These are phyloP conservation scores for Drosophila ohnishii DNA, from an alignment of 1,140 invertebrate genomes.

Conservation along the genomic window DNA sequence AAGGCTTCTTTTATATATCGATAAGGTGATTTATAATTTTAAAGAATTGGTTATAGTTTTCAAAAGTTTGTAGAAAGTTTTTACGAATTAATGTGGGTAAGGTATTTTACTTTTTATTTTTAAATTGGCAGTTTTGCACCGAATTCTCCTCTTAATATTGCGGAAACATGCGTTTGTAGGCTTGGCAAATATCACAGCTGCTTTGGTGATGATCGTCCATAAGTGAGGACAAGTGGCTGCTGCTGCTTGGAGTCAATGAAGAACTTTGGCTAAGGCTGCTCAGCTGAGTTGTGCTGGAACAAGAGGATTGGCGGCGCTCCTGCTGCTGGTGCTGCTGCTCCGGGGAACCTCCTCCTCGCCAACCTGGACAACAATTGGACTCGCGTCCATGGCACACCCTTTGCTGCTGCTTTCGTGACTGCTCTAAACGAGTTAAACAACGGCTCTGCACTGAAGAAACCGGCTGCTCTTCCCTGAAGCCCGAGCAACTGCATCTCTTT, in stretches of 20 bases:
- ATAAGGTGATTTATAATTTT: no score
- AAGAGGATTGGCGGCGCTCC: constrained; percentile 49
- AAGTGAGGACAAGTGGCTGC: constrained; percentile 25
- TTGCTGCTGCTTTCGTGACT: constrained; percentile 60
- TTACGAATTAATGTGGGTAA: no score
- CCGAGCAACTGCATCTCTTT: constrained; percentile 22
- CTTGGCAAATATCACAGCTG: constrained; percentile 64
- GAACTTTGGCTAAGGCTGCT: constrained; percentile 53
- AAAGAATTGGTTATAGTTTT: no score
- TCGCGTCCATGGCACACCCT: constrained; percentile 59
- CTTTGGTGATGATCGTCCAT: constrained; percentile 50
- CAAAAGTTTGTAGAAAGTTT: no score
- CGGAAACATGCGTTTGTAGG: constrained; percentile 53
- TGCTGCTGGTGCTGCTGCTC: constrained; percentile 3
- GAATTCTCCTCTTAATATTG: constrained; percentile 6
- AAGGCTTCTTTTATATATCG: background rate
- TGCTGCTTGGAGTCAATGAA: constrained; percentile 36
- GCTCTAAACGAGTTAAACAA: constrained; percentile 43
- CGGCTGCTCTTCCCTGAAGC: constrained; percentile 16
- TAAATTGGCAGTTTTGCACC: no score
- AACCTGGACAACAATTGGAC: constrained; percentile 35
- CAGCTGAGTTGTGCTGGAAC: constrained; percentile 52
- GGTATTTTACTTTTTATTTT: no score
- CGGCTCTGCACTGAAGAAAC: constrained; percentile 33
- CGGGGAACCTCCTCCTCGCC: background rate